Evolutionary conservation across 2,113 vertebrate genomes (phyloP), one percentile per base, ranked within the genome.

Genomic region (Melospiza georgiana): DNA sequence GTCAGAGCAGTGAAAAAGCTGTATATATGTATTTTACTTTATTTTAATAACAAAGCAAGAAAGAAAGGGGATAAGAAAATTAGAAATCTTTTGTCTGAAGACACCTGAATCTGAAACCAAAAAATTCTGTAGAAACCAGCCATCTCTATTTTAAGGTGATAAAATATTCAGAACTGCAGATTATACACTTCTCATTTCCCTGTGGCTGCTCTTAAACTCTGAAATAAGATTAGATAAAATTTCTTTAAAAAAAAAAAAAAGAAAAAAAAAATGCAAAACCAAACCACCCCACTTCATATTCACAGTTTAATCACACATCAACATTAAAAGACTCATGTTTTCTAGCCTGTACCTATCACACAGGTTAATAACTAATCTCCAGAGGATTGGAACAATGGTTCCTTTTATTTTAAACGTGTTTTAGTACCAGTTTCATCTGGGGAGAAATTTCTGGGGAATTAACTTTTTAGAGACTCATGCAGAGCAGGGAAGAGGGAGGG

Each of bases 251-350:
- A 52, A 57, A 35, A 33, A 9, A 33, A 33, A 30, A 39, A n/a
- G n/a, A 13, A 12, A 52, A n/a, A 35, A 7, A 10, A 58, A 11
- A 13, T 9, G 3, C 1, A 37, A 55, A 65, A 19, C 1, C 4
- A 52, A 72, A 30, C 20, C 37, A 39, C 12, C 3, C 10, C 13
- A 61, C 28, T 65, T 41, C 27, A 25, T 46, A 74, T 65, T 92
- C 49, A 62, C 17, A 46, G 67, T 52, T 71, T 71, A 86, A 46
- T 19, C 33, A 74, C 11, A 66, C 6, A 7, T 24, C 33, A 75
- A 4, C 24, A 9, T 77, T 68, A 62, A 66, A 66, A 44, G 5
- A 31, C 7, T 84, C n/a, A 23, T 68, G 13, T 24, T 72, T 87
- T 55, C 43, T 54, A 90, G 48, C 12, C 43, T 74, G 9, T 57